Conservation (phyloP, 2,113 vertebrate genomes). For the Campylomormyrus numenius region DNA sequence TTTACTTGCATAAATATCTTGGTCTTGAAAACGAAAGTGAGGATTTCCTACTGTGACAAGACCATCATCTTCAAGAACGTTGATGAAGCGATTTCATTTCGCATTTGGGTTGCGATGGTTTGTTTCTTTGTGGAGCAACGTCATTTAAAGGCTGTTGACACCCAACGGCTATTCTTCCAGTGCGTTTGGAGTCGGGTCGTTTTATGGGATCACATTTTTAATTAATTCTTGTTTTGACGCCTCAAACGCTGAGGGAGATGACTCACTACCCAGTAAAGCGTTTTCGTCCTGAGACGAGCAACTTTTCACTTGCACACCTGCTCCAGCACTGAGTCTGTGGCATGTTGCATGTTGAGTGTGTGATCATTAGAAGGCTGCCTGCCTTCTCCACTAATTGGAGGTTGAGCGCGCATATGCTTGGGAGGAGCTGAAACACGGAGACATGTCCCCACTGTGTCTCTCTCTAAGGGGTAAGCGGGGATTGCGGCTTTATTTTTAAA, state of each 20-base stretch:
- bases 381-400: constrained; percentile 7
- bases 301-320: neutral
- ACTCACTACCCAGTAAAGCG: neutral
- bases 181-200: neutral
- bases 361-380: neutral
- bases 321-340: neutral
- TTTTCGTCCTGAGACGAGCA: neutral
- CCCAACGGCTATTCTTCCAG: neutral
- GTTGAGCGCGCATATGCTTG: neutral
- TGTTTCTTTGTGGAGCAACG: neutral
- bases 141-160: neutral
- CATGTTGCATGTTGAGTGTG: neutral
- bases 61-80: neutral
- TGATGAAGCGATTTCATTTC: neutral
- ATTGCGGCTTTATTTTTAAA: constrained; percentile 2
- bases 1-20: neutral
- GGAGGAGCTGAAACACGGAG: neutral
- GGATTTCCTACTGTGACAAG: neutral
- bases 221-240: neutral
- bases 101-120: neutral
- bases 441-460: neutral
- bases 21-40: neutral
- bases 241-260: neutral
- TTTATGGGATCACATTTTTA: neutral
- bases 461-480: neutral